Conservation (phyloP, 2,797 vertebrate genomes). For the Potorous gilbertii region DNA sequence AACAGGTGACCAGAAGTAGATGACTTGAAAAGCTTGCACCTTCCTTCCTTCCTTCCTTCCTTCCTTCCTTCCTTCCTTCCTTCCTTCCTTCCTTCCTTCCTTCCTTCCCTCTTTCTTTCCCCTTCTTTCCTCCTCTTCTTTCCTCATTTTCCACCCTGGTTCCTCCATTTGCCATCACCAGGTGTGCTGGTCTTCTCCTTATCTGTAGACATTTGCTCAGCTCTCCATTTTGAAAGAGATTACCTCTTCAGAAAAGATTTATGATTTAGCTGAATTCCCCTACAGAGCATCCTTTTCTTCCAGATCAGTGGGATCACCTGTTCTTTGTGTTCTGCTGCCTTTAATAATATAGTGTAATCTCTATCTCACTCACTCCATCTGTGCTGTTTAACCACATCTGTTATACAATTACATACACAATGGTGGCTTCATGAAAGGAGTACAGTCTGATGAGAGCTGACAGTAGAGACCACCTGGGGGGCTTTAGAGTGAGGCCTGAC, state of each 20-base stretch:
- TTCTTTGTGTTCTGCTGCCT: constrained; percentile 64
- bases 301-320: constrained; percentile 66
- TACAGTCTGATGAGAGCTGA: constrained; percentile 51
- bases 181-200: not conserved
- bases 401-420: constrained; percentile 54
- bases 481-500: constrained; percentile 57
- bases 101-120: no score
- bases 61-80: no score
- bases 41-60: no score
- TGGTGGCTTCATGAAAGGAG: constrained; percentile 47
- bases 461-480: constrained; percentile 63
- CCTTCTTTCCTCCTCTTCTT: no score
- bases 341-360: constrained; percentile 65
- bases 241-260: constrained; percentile 32
- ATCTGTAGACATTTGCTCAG: not conserved
- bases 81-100: not conserved
- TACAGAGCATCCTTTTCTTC: constrained; percentile 52
- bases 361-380: constrained; percentile 58
- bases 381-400: constrained; percentile 56
- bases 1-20: not conserved
- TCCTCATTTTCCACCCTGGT: no score
- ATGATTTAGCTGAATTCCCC: constrained; percentile 34
- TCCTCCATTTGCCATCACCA: not conserved
- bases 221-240: constrained; percentile 33
- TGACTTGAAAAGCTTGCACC: not conserved